Evolutionary conservation across 2,113 vertebrate genomes (phyloP).

Genomic region (Austrofundulus limnaeus): DNA sequence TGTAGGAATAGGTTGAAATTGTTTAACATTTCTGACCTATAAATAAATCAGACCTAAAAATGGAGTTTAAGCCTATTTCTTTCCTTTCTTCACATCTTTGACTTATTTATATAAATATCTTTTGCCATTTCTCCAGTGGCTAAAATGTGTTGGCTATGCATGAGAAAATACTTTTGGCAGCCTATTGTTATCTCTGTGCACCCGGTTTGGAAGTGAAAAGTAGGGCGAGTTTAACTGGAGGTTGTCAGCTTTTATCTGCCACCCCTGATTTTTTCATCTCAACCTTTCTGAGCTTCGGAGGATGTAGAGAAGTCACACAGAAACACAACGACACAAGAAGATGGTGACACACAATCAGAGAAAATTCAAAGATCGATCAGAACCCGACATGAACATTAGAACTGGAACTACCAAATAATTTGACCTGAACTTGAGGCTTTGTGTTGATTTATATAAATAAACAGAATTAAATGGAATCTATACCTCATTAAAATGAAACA

Average conservation of each 20-base stretch:
- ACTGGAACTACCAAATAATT: too few species aligned
- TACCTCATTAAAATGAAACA: too few species aligned
- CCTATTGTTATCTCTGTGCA: slow-evolving; percentile 32
- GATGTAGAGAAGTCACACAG: slow-evolving; percentile 35
- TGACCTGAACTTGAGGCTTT: too few species aligned
- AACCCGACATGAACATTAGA: neutral
- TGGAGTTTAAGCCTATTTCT: neutral
- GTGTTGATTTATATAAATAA: too few species aligned
- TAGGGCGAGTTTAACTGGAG: slow-evolving; percentile 28
- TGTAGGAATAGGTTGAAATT: too few species aligned
- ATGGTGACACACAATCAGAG: neutral
- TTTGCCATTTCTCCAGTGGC: neutral
- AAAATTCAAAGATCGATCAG: neutral
- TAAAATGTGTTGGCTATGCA: slow-evolving; percentile 33
- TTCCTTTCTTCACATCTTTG: neutral
- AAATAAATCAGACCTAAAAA: too few species aligned
- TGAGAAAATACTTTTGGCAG: slow-evolving; percentile 32
- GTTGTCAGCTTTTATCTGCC: slow-evolving; percentile 59
- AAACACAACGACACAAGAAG: slow-evolving; percentile 19
- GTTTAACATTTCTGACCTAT: too few species aligned
- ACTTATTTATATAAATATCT: slow-evolving; percentile 6
- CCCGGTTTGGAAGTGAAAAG: slow-evolving; percentile 9
- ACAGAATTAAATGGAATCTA: too few species aligned
- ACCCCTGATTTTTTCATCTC: slow-evolving; percentile 43
- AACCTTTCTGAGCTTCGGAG: slow-evolving; percentile 38